Percentiles rank a stretch among this genome's conserved stretches.
Evolutionary conservation across 2,797 vertebrate genomes (phyloP).

Genomic region (Urophycis tenuis): DNA sequence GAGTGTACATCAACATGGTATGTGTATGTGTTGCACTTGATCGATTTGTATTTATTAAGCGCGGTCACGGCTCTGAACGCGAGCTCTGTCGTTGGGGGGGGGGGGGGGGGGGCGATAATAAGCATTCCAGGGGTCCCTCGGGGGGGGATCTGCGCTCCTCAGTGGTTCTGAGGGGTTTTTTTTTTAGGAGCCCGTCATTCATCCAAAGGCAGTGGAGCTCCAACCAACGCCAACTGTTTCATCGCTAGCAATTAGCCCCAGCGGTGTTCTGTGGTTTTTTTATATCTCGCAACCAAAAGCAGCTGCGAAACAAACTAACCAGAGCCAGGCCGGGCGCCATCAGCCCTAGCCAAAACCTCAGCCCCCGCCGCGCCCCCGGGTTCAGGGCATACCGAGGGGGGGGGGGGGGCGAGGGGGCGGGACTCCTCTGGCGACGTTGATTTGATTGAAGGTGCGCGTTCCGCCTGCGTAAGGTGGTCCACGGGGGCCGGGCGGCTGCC

Average conservation of each 20-base stretch:
- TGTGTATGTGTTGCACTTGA: not conserved
- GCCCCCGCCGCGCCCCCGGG: not conserved
- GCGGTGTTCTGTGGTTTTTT: not conserved
- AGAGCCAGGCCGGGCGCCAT: not conserved
- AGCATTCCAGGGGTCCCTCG: not conserved
- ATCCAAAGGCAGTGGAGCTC: not conserved
- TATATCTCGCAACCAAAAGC: not conserved
- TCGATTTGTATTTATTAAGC: conserved; percentile 1
- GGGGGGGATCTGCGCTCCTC: not conserved
- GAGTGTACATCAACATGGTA: no score
- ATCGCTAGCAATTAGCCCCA: not conserved
- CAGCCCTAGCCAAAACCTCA: not conserved
- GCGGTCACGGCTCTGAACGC: not conserved
- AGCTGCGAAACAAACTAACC: not conserved
- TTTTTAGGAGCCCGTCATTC: not conserved
- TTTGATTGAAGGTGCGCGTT: not conserved
- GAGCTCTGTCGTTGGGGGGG: conserved; percentile 3
- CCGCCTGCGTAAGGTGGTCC: not conserved
- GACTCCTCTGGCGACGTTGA: no score
- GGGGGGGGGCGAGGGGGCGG: no score
- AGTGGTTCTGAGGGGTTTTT: not conserved
- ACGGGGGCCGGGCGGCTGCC: no score
- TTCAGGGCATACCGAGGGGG: not conserved
- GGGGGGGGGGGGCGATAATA: not conserved
- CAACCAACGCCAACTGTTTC: not conserved